Evolutionary conservation across 2,113 vertebrate genomes (phyloP).

Genomic region (Notarius lentiginosus): DNA sequence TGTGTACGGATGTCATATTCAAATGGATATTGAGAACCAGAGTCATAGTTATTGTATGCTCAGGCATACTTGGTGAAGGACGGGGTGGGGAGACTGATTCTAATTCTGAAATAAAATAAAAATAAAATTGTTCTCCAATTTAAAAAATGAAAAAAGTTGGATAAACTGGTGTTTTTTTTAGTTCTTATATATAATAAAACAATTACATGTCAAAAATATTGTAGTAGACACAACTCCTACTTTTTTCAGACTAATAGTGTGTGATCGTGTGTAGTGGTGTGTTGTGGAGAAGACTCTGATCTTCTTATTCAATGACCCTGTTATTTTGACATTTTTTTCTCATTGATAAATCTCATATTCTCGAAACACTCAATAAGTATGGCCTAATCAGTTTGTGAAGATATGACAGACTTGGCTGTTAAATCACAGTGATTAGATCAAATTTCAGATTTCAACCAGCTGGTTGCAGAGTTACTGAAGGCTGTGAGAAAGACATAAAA

Average conservation of each 20-base stretch:
- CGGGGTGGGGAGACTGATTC: neutral
- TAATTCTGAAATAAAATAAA: neutral
- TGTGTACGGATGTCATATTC: neutral
- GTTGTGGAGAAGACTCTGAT: neutral
- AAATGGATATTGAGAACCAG: neutral
- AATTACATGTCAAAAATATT: neutral
- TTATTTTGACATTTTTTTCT: slow-evolving; percentile 5
- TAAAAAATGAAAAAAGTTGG: neutral
- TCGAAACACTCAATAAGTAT: slow-evolving; percentile 3
- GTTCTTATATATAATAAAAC: neutral
- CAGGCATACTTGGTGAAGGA: neutral
- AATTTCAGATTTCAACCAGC: slow-evolving; percentile 32
- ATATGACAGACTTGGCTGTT: slow-evolving; percentile 9
- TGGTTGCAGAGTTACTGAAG: neutral
- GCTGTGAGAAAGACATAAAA: neutral
- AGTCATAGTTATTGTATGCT: neutral
- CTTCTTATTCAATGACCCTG: neutral
- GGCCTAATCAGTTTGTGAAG: slow-evolving; percentile 15
- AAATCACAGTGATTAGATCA: slow-evolving; percentile 27
- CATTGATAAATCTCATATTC: slow-evolving; percentile 18
- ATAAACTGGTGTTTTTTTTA: neutral
- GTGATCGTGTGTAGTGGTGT: neutral
- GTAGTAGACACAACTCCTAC: neutral
- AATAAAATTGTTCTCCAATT: neutral
- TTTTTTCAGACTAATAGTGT: too few species aligned